Evolutionary conservation across 2,888 invertebrate species (phyloP), one percentile per base, ranked within the genome.

Genomic region (Rhopalosiphum nymphaeae): DNA sequence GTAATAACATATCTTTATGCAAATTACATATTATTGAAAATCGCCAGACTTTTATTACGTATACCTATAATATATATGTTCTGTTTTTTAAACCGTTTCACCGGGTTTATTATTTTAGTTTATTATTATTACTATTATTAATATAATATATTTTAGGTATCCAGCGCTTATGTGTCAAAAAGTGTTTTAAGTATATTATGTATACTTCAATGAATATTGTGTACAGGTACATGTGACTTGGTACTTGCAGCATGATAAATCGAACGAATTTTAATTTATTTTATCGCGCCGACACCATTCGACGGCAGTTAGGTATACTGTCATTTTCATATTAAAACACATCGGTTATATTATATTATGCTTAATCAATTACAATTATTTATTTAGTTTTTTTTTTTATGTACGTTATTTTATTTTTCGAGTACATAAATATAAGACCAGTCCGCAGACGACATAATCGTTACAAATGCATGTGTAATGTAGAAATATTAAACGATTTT

Each of bases 251-350:
- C 67, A n/a, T 25, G 25, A 53, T 49, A 88, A 53, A 53, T 53
- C 10, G 49, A 36, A 88, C 25, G 4, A 88, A 36, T 88, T 53
- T 88, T 88, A 88, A 88, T 88, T 88, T 88, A 88, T 88, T 88
- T 88, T n/a, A 46, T 53, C 53, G 5, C 25, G 5, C 9, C 25
- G 53, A 88, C 53, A 88, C 88, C 88, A 53, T 88, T 88, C 53
- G 29, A 88, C 36, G 53, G 88, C 9, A 36, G 36, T 78, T 78
- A 36, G 88, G 49, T 53, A 2, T 84, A 26, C 53, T 53, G 36
- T 88, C 88, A 53, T 88, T 88, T 88, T 88, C 36, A 4, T 53
- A 53, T 88, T 88, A 88, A 53, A 53, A 53, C 36, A 36, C 53
- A 88, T 88, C 53, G 88, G 53, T 88, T 88, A 88, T 36, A 78